These are phyloP conservation scores for Triops cancriformis DNA, from an alignment of 1,140 invertebrate species.

Conservation along the genomic window DNA sequence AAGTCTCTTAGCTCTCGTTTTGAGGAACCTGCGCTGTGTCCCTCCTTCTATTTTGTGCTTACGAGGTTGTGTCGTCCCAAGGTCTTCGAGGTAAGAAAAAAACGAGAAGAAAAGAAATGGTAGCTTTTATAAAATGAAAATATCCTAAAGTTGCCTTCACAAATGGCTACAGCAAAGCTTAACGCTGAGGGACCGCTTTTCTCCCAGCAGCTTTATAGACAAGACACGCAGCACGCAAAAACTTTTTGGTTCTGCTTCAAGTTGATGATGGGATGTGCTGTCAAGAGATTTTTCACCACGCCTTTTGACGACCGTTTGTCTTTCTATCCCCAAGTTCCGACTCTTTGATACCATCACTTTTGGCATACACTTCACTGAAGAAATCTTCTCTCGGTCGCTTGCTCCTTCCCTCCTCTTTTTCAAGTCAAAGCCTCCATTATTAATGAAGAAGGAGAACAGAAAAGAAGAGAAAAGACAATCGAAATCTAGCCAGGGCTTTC, in stretches of 20 bases:
- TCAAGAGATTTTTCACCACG: slow-evolving; percentile 10
- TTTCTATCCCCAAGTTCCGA: not conserved
- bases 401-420: not conserved
- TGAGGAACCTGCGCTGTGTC: not conserved
- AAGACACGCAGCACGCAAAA: not conserved
- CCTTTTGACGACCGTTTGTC: slow-evolving; percentile 12
- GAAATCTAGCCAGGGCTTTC: too few species aligned
- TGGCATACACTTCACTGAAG: not conserved
- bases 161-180: not conserved
- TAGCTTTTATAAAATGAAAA: not conserved
- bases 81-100: not conserved
- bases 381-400: not conserved
- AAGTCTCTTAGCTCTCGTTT: not conserved
- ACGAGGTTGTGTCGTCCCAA: not conserved
- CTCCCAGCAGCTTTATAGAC: slow-evolving; percentile 9
- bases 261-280: not conserved
- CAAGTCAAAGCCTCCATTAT: not conserved
- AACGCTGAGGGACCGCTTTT: slow-evolving; percentile 4
- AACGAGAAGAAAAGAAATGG: slow-evolving; percentile 2
- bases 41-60: not conserved
- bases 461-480: not conserved
- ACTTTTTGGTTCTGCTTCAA: not conserved
- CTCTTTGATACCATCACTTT: not conserved
- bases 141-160: not conserved
- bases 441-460: not conserved